These are phyloP conservation scores for Hylaea fasciaria DNA, from an alignment of 2,888 invertebrate species.

Conservation along the genomic window DNA sequence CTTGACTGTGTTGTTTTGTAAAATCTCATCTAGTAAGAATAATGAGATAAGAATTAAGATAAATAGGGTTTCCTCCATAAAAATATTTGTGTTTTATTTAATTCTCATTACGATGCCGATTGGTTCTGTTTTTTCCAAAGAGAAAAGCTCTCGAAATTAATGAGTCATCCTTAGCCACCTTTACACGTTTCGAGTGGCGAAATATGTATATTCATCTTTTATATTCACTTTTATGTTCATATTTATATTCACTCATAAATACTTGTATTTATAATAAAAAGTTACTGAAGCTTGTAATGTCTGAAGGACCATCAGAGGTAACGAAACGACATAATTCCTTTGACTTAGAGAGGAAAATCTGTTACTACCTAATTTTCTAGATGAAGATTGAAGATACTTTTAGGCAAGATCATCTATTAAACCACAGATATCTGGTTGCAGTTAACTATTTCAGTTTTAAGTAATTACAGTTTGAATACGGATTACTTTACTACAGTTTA, in stretches of 20 bases:
- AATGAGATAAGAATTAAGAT: not conserved
- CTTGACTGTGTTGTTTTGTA: too few relatives aligned
- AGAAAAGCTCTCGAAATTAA: constrained; percentile 53
- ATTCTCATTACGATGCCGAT: constrained; percentile 10
- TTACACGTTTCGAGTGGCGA: constrained; percentile 5
- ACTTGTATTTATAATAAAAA: too few relatives aligned
- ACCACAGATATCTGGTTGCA: too few relatives aligned
- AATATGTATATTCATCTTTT: constrained; percentile 17
- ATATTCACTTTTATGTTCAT: not conserved
- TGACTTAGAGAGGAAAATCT: not conserved
- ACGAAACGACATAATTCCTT: not conserved
- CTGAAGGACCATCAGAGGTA: not conserved
- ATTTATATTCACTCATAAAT: too few relatives aligned
- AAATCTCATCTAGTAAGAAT: too few relatives aligned
- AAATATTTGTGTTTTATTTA: not conserved
- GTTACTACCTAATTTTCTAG: too few relatives aligned
- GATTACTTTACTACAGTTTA: too few relatives aligned
- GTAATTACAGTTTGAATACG: too few relatives aligned
- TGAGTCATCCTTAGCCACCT: constrained; percentile 53
- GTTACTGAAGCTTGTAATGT: not conserved
- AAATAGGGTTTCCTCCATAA: not conserved
- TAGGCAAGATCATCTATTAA: too few relatives aligned
- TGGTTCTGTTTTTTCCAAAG: constrained; percentile 20
- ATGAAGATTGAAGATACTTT: too few relatives aligned
- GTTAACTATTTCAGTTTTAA: too few relatives aligned